A percentile compares a stretch with the other conserved stretches of the same genome.
These are phyloP conservation scores for Nerophis ophidion DNA, from an alignment of 2,113 vertebrate species.

Conservation along the genomic window DNA sequence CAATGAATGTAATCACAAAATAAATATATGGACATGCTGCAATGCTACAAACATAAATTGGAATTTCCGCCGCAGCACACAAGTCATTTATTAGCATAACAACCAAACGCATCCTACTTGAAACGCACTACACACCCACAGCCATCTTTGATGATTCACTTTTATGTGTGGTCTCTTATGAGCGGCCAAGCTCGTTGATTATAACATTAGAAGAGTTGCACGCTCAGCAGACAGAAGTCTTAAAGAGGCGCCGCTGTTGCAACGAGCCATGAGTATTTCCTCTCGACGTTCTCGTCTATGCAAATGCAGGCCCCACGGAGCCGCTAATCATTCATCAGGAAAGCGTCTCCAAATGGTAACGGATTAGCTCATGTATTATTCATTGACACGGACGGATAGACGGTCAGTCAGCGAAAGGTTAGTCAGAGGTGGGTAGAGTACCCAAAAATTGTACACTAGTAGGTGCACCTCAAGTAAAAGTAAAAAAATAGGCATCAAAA, in stretches of 20 bases:
- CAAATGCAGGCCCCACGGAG: slow-evolving; percentile 72
- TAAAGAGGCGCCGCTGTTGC: slow-evolving; percentile 47
- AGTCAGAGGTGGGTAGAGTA: too few relatives aligned
- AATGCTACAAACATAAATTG: slow-evolving; percentile 47
- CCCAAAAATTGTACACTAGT: too few relatives aligned
- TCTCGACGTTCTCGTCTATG: slow-evolving; percentile 71
- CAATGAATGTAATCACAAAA: slow-evolving; percentile 66
- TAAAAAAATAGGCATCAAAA: too few relatives aligned
- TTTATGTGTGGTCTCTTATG: slow-evolving; percentile 48
- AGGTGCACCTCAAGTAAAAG: too few relatives aligned
- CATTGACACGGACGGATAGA: slow-evolving; percentile 52
- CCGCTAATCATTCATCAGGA: slow-evolving; percentile 73
- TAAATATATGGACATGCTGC: slow-evolving; percentile 54
- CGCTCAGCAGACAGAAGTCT: slow-evolving; percentile 59
- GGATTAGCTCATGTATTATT: slow-evolving; percentile 72
- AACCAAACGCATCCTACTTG: slow-evolving; percentile 49
- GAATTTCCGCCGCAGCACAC: slow-evolving; percentile 46
- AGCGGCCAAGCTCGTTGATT: slow-evolving; percentile 54
- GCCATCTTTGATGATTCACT: slow-evolving; percentile 35
- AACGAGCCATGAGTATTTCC: slow-evolving; percentile 59
- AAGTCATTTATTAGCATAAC: slow-evolving; percentile 52
- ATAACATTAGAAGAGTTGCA: slow-evolving; percentile 58
- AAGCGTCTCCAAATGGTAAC: slow-evolving; percentile 68
- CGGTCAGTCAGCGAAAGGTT: too few relatives aligned
- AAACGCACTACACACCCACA: slow-evolving; percentile 31